phyloP scores from a whole-genome alignment of 2,113 vertebrate species.

The Pungitius pungitius region DNA sequence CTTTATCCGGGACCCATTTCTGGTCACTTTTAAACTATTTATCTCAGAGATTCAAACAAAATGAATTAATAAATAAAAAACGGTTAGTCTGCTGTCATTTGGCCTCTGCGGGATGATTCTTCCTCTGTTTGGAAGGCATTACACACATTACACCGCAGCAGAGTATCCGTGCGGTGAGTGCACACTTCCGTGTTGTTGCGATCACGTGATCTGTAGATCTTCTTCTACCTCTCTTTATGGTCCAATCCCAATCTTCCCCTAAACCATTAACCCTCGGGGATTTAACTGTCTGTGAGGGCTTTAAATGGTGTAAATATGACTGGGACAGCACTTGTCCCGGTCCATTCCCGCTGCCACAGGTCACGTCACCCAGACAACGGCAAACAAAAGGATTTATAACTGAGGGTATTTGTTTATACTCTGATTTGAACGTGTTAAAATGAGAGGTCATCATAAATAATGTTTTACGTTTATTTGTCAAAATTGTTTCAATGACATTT shows the following conservation, averaged over 20 bases:
- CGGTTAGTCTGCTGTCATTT: constrained; percentile 14
- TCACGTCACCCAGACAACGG: too few species aligned
- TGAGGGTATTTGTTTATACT: too few species aligned
- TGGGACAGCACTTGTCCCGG: too few species aligned
- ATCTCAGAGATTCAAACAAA: not conserved
- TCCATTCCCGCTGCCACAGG: too few species aligned
- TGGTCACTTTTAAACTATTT: not conserved
- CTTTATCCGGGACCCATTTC: constrained; percentile 79
- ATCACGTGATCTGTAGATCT: constrained; percentile 51
- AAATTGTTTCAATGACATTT: too few species aligned
- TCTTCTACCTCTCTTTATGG: not conserved
- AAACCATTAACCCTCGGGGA: too few species aligned
- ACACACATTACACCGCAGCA: constrained; percentile 63
- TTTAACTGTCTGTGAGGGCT: too few species aligned
- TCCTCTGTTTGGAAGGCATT: constrained; percentile 67
- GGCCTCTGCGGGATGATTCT: constrained; percentile 37
- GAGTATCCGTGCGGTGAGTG: constrained; percentile 35
- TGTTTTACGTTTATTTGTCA: too few species aligned
- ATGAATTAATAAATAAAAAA: not conserved
- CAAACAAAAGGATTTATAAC: too few species aligned
- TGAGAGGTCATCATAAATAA: too few species aligned
- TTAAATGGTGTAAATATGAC: too few species aligned
- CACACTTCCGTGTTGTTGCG: constrained; percentile 65
- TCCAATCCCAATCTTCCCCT: not conserved
- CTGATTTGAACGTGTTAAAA: too few species aligned